phyloP scores from a whole-genome alignment of 1,140 invertebrate genomes.

The Zaprionus gabonicus region DNA sequence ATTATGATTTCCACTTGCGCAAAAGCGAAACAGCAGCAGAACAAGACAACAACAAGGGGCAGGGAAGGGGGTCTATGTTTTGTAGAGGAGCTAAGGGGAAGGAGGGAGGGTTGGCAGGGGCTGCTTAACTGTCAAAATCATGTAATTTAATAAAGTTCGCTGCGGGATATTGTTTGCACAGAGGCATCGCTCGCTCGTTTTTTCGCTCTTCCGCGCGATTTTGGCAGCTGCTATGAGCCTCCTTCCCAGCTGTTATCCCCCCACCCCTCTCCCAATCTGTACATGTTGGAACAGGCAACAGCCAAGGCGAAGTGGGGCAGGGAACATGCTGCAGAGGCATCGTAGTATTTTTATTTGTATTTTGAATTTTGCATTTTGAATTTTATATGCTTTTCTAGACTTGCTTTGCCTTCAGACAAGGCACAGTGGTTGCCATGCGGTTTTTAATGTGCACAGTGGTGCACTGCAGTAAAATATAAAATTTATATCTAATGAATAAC shows the following conservation, averaged over 20 bases:
- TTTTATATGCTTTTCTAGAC: conserved; percentile 23
- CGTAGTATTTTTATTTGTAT: conserved; percentile 62
- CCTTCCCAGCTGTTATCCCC: neutral
- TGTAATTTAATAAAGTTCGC: conserved; percentile 84
- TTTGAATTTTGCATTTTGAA: conserved; percentile 38
- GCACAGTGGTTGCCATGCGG: conserved; percentile 8
- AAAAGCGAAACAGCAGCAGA: conserved; percentile 19
- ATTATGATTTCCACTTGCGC: conserved; percentile 73
- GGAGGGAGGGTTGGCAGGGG: conserved; percentile 26
- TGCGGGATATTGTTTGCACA: conserved; percentile 80
- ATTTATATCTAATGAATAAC: too few relatives aligned
- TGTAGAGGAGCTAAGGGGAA: neutral
- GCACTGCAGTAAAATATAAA: neutral
- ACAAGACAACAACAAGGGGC: conserved; percentile 16
- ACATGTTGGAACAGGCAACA: neutral
- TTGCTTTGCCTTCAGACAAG: neutral
- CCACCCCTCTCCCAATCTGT: neutral
- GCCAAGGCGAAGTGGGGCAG: neutral
- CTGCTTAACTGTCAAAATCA: conserved; percentile 83
- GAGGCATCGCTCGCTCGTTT: conserved; percentile 46
- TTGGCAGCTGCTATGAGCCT: conserved; percentile 59
- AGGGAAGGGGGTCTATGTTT: neutral
- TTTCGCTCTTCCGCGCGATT: conserved; percentile 11
- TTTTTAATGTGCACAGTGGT: neutral
- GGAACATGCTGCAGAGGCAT: conserved; percentile 55